A percentile compares a stretch with the other conserved stretches of the same genome.
These are phyloP conservation scores for Parus major DNA, from an alignment of 2,113 vertebrate species.

Conservation along the genomic window DNA sequence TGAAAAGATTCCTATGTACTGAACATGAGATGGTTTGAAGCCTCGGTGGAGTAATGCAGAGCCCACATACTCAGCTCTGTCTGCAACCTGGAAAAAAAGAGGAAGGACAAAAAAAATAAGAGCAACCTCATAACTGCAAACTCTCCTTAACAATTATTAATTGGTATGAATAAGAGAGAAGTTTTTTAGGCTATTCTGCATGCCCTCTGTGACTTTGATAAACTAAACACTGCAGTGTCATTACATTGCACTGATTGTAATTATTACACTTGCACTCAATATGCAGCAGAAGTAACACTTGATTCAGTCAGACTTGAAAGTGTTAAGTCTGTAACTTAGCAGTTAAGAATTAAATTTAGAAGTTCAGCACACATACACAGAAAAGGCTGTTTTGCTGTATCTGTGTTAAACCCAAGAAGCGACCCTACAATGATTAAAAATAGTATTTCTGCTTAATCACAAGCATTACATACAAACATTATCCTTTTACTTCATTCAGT, in stretches of 20 bases:
- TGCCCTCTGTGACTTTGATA: not conserved
- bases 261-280: not conserved
- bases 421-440: not conserved
- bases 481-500: not conserved
- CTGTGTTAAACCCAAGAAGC: not conserved
- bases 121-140: not conserved
- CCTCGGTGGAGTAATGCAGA: constrained; percentile 90
- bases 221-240: not conserved
- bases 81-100: constrained; percentile 73
- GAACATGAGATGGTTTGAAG: constrained; percentile 79
- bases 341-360: not conserved
- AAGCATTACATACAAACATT: not conserved
- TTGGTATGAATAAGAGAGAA: not conserved
- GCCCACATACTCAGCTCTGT: constrained; percentile 82
- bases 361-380: not conserved
- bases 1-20: constrained; percentile 89
- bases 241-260: not conserved
- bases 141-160: not conserved
- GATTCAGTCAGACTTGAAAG: not conserved
- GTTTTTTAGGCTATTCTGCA: not conserved
- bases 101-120: not conserved
- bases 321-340: not conserved
- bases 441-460: not conserved
- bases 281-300: not conserved
- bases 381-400: not conserved